Percentiles rank a stretch among this genome's conserved stretches.
These are phyloP conservation scores for Pollenia labialis DNA, from an alignment of 2,888 invertebrate species.

Conservation along the genomic window DNA sequence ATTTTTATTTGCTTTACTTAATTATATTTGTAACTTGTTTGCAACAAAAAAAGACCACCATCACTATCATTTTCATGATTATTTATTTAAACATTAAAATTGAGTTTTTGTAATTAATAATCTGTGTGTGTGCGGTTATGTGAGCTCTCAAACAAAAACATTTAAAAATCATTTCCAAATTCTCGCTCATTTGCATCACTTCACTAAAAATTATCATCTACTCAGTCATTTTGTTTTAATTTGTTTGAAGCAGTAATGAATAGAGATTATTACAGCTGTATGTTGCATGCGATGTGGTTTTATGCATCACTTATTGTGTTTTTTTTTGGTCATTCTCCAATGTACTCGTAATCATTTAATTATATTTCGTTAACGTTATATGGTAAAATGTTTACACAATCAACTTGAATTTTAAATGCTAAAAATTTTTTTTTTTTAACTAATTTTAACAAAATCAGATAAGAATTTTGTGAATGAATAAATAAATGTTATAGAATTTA, in stretches of 20 bases:
- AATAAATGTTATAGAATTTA: no score
- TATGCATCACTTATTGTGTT: background rate
- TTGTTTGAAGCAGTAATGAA: conserved; percentile 3
- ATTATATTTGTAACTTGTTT: background rate
- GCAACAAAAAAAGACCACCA: background rate
- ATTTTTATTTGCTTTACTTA: background rate
- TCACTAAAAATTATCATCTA: background rate
- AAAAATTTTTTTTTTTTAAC: background rate
- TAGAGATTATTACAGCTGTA: conserved; percentile 27
- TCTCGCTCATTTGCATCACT: background rate
- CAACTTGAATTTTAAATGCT: background rate
- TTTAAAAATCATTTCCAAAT: background rate
- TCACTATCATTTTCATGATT: background rate
- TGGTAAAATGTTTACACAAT: conserved; percentile 24
- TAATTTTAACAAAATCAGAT: background rate
- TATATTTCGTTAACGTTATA: background rate
- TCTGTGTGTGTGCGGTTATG: conserved; percentile 16
- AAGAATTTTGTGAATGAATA: no score
- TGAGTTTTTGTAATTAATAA: conserved; percentile 40
- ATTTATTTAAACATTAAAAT: conserved; percentile 22
- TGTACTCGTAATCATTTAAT: background rate
- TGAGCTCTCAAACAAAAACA: background rate
- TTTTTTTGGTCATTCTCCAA: background rate
- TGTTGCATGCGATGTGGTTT: conserved; percentile 33
- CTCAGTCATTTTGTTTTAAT: background rate